Evolutionary conservation across 2,113 vertebrate species (phyloP).

Genomic region (Dromiciops gliroides): DNA sequence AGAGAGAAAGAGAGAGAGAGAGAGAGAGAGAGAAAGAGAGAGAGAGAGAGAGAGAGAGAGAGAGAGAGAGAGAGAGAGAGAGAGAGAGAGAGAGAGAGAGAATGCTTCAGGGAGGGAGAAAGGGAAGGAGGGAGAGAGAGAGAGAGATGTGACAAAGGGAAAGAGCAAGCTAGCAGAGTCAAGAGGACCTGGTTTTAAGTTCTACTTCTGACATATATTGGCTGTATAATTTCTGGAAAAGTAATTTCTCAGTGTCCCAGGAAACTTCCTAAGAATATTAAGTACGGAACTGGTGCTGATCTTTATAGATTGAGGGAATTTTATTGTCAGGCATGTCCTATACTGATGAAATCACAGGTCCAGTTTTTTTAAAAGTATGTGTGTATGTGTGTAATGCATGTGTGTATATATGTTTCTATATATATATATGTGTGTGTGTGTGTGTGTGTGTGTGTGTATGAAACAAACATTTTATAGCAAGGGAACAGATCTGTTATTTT

Average conservation of each 20-base stretch:
- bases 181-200: neutral
- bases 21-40: neutral
- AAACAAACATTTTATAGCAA: neutral
- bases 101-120: too few relatives aligned
- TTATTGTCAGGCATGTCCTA: neutral
- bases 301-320: neutral
- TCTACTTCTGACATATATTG: neutral
- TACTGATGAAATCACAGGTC: neutral
- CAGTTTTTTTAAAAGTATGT: too few relatives aligned
- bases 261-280: neutral
- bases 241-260: neutral
- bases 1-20: neutral
- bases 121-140: too few relatives aligned
- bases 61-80: too few relatives aligned
- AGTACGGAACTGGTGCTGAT: neutral
- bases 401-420: too few relatives aligned
- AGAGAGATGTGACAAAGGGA: neutral
- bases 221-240: neutral
- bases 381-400: too few relatives aligned
- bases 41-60: neutral
- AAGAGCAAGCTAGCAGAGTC: neutral
- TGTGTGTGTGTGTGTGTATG: too few relatives aligned
- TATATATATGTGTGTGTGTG: too few relatives aligned
- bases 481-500: neutral
- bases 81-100: too few relatives aligned